phyloP scores from a whole-genome alignment of 2,888 invertebrate species.

The Plutella xylostella region DNA sequence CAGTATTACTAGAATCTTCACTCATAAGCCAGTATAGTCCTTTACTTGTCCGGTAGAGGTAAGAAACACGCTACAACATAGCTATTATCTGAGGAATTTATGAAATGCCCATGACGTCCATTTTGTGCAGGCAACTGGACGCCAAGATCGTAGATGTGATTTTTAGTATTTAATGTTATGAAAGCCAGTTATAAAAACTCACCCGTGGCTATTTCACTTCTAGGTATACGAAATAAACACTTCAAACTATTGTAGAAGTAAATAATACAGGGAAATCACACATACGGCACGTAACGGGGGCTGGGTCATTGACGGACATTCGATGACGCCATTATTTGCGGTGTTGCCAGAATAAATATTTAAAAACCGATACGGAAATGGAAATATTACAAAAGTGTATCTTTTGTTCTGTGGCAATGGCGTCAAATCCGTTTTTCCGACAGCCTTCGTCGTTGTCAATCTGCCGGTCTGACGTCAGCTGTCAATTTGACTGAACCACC shows the following conservation, averaged over 20 bases:
- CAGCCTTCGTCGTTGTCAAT: too few species aligned
- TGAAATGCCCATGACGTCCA: slow-evolving; percentile 48
- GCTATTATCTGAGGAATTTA: too few species aligned
- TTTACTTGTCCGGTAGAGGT: not conserved
- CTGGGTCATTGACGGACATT: slow-evolving; percentile 53
- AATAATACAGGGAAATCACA: slow-evolving; percentile 27
- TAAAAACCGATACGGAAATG: too few species aligned
- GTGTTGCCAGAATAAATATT: not conserved
- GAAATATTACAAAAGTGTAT: too few species aligned
- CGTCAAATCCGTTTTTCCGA: too few species aligned
- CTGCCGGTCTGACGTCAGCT: too few species aligned
- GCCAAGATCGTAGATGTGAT: not conserved
- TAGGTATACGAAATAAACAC: not conserved
- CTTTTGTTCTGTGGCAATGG: too few species aligned
- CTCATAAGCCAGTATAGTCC: not conserved
- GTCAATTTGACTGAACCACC: too few species aligned
- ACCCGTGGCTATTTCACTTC: too few species aligned
- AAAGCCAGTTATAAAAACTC: slow-evolving; percentile 26
- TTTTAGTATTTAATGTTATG: too few species aligned
- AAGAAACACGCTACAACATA: slow-evolving; percentile 48
- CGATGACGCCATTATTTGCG: slow-evolving; percentile 58
- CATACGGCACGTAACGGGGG: slow-evolving; percentile 34
- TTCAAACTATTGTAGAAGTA: not conserved
- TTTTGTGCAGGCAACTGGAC: slow-evolving; percentile 40
- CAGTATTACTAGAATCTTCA: not conserved